These are phyloP conservation scores for Euclidia mi DNA, from an alignment of 2,888 invertebrate genomes.

Conservation along the genomic window DNA sequence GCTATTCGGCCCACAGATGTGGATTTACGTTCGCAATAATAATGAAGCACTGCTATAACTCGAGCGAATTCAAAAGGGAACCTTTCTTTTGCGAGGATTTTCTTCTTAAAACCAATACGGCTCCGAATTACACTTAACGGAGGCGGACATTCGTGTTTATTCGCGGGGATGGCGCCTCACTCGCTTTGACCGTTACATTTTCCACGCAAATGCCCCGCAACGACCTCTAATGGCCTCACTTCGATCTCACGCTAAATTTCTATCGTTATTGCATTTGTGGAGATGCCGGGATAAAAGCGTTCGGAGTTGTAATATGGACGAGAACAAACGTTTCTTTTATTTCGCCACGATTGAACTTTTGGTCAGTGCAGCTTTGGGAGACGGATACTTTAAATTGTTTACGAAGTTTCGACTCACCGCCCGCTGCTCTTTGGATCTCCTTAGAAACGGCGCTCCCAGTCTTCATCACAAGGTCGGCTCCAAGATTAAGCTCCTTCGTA, in stretches of 20 bases:
- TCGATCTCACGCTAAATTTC: slow-evolving; percentile 52
- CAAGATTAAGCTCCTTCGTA: slow-evolving; percentile 39
- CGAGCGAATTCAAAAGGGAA: slow-evolving; percentile 29
- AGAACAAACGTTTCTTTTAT: slow-evolving; percentile 35
- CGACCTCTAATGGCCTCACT: slow-evolving; percentile 49
- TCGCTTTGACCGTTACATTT: slow-evolving; percentile 53
- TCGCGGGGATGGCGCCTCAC: slow-evolving; percentile 35
- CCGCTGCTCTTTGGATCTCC: background rate
- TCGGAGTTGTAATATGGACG: slow-evolving; percentile 22
- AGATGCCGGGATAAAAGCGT: slow-evolving; percentile 33
- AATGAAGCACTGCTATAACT: slow-evolving; percentile 24
- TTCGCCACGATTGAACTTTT: slow-evolving; percentile 18
- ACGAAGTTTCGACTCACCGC: slow-evolving; percentile 8
- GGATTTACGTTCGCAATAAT: slow-evolving; percentile 48
- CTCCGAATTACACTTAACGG: slow-evolving; percentile 47
- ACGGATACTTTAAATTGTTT: slow-evolving; percentile 30
- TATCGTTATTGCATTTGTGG: slow-evolving; percentile 46
- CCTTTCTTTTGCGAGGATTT: slow-evolving; percentile 40
- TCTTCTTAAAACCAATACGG: slow-evolving; percentile 51
- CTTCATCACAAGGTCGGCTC: slow-evolving; percentile 32
- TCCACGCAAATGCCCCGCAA: slow-evolving; percentile 52
- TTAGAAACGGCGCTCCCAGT: no score
- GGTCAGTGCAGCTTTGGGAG: slow-evolving; percentile 7
- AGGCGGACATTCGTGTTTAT: slow-evolving; percentile 47
- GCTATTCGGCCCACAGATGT: slow-evolving; percentile 25